Conservation (phyloP, 2,113 vertebrate species). For the Petroica traversi region DNA sequence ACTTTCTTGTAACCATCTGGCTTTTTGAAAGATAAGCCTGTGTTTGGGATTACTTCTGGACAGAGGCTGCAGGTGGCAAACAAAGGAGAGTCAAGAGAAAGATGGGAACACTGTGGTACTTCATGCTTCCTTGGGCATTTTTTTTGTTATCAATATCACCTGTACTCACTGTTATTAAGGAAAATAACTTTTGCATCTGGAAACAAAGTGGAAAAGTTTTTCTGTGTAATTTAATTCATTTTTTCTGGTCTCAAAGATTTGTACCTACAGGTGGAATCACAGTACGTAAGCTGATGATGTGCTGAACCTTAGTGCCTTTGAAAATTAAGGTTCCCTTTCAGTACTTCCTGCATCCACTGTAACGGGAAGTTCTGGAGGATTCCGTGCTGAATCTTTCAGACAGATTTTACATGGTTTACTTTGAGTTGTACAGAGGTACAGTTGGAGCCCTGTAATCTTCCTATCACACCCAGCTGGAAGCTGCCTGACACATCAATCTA, state of each 20-base stretch:
- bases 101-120: not conserved
- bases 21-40: not conserved
- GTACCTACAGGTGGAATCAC: not conserved
- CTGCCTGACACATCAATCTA: slow-evolving; percentile 31
- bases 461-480: slow-evolving; percentile 55
- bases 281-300: fast-evolving
- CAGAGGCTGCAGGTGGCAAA: not conserved
- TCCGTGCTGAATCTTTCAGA: not conserved
- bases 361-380: not conserved
- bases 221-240: not conserved
- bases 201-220: not conserved
- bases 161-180: not conserved
- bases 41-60: not conserved
- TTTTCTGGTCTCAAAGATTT: not conserved
- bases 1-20: not conserved
- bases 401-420: not conserved
- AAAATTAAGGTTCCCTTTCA: not conserved
- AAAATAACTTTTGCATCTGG: not conserved
- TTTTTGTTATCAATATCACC: not conserved
- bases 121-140: not conserved
- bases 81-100: not conserved
- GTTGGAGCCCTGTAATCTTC: slow-evolving; percentile 49
- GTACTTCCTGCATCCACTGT: not conserved
- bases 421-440: not conserved
- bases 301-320: not conserved